Conservation (phyloP, 2,113 vertebrate species). For the Amblyornis subalaris region DNA sequence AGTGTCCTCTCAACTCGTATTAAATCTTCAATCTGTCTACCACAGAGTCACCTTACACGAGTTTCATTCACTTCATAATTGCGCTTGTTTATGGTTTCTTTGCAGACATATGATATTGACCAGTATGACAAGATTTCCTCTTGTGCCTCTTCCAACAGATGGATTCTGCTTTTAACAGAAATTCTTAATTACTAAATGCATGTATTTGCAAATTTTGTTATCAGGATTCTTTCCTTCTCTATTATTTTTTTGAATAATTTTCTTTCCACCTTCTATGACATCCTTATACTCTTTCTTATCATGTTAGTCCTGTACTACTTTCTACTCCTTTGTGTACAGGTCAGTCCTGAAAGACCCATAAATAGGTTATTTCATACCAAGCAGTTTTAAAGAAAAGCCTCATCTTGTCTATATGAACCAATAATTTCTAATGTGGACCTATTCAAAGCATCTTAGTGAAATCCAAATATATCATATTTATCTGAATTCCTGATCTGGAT, state of each 20-base stretch:
- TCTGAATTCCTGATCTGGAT: neutral
- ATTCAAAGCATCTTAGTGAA: neutral
- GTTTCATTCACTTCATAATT: neutral
- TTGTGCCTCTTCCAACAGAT: neutral
- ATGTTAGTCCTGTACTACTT: neutral
- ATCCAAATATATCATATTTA: neutral
- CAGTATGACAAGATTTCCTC: neutral
- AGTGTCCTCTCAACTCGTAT: neutral
- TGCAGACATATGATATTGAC: neutral
- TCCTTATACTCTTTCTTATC: neutral
- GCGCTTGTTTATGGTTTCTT: rapidly evolving
- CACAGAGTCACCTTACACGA: neutral
- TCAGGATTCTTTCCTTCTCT: neutral
- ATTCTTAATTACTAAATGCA: neutral
- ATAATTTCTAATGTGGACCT: neutral
- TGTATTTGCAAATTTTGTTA: neutral
- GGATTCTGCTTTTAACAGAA: neutral
- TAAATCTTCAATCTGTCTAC: neutral
- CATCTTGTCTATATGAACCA: neutral
- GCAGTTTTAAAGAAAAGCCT: neutral
- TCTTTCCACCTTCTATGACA: neutral
- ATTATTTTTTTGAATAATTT: neutral
- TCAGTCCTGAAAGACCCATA: neutral
- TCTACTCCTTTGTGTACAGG: neutral
- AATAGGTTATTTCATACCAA: neutral